These are phyloP conservation scores for Prochilodus magdalenae DNA, from an alignment of 2,113 vertebrate species.

Conservation along the genomic window DNA sequence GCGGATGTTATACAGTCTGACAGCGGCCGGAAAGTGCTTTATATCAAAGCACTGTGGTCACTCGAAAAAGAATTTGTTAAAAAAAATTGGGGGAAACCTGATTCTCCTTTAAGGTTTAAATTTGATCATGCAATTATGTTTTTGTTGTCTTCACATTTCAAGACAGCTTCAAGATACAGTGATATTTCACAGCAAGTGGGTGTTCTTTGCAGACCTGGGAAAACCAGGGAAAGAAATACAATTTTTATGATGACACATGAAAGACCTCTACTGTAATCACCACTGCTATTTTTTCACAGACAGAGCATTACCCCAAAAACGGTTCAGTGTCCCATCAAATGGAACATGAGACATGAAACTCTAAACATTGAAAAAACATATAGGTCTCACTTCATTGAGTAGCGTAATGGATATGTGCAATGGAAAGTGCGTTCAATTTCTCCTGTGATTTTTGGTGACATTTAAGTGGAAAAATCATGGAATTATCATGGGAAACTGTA, in stretches of 20 bases:
- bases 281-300: not conserved
- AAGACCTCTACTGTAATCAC: not conserved
- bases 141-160: no score
- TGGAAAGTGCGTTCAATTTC: constrained; percentile 66
- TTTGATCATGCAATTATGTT: no score
- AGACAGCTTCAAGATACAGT: not conserved
- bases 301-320: not conserved
- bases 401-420: constrained; percentile 61
- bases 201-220: not conserved
- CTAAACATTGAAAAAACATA: constrained; percentile 54
- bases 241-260: not conserved
- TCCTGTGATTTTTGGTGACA: constrained; percentile 68
- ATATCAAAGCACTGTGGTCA: no score
- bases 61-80: no score
- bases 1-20: no score
- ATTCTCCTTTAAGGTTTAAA: no score
- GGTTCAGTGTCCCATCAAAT: constrained; percentile 45
- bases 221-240: not conserved
- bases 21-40: no score
- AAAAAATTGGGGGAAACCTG: no score
- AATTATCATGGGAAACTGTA: constrained; percentile 17
- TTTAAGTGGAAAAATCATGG: constrained; percentile 57
- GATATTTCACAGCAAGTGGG: not conserved
- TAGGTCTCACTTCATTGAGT: constrained; percentile 69
- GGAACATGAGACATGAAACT: constrained; percentile 44